Conservation (phyloP, 2,113 vertebrate species). For the Taxidea taxus region DNA sequence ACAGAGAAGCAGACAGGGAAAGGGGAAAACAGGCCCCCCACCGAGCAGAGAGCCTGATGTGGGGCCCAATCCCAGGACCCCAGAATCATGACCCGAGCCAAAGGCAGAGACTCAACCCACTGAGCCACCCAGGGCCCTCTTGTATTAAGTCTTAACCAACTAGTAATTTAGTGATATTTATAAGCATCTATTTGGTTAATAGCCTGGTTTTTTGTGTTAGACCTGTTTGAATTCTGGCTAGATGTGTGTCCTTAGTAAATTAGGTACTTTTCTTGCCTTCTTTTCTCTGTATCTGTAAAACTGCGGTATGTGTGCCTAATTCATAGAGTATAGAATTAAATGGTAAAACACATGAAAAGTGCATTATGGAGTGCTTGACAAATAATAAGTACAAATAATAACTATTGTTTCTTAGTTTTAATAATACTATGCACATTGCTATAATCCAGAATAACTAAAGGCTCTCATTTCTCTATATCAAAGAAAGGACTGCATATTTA, state of each 20-base stretch:
- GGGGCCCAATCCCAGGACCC: no score
- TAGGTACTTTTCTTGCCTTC: neutral
- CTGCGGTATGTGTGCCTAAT: neutral
- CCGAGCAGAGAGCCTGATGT: no score
- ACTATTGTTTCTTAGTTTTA: neutral
- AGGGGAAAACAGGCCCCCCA: no score
- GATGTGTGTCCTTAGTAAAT: neutral
- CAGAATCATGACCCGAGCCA: no score
- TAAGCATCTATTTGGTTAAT: neutral
- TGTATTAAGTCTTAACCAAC: neutral
- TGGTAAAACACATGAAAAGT: neutral
- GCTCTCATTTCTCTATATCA: neutral
- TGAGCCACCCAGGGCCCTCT: no score
- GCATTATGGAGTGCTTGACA: neutral
- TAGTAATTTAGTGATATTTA: neutral
- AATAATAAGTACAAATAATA: neutral
- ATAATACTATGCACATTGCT: neutral
- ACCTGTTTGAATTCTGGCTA: neutral
- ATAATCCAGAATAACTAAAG: neutral
- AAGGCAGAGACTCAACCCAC: no score
- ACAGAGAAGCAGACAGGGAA: no score
- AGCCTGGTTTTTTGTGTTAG: neutral
- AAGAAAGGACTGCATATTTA: neutral
- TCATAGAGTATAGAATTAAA: neutral
- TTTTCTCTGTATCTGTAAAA: neutral